Base-by-base conservation (phyloP, 2,113 vertebrate species). In the Pampusana beccarii region DNA sequence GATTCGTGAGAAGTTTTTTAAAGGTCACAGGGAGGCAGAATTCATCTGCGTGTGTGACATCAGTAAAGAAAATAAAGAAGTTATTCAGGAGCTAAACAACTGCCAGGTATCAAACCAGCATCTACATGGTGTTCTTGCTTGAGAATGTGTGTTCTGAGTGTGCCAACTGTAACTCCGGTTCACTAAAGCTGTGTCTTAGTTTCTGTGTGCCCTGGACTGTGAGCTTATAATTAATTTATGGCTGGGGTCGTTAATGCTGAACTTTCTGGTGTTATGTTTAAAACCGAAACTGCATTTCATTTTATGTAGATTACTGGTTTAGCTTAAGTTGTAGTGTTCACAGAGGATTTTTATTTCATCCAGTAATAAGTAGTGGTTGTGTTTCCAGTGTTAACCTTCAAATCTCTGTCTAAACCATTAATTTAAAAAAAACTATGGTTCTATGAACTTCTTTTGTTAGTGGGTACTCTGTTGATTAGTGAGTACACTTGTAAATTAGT, bases 11-110 rank as follows among this genome's bases (percentile, higher is more conserved):
- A 98, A 98, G 31, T 99, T 99, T 95, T 99, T 99, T 85, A 99
- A 98, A 97, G 99, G 99, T 40, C 99, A 99, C 96, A 98, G 99
- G 31, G 99, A 99, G 94, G 99, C 99, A 21, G 99, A 99, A 89
- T 99, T 99, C 97, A 99, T 99, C 91, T 99, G 99, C 10, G 99
- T 99, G 29, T 99, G 99, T 95, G 99, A 99, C 93, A 99, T 99
- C 86, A 99, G 99, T 97, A 99, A 99, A 95, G 99, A 99, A 97
- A 99, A 98, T 96, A 99, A 99, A 97, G 99, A 99, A 92, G 99
- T 99, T 91, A 99, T 99, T 97, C 99, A 99, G 97, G 99, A 99
- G 92, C 98, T 99, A 62, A 99, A 99, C 97, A 99, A 99, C 97
- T 99, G 99, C 97, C 99, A 99, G 99, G 99, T 99, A 98, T 95